phyloP scores from a whole-genome alignment of 2,797 vertebrate species.

The Trematomus bernacchii region DNA sequence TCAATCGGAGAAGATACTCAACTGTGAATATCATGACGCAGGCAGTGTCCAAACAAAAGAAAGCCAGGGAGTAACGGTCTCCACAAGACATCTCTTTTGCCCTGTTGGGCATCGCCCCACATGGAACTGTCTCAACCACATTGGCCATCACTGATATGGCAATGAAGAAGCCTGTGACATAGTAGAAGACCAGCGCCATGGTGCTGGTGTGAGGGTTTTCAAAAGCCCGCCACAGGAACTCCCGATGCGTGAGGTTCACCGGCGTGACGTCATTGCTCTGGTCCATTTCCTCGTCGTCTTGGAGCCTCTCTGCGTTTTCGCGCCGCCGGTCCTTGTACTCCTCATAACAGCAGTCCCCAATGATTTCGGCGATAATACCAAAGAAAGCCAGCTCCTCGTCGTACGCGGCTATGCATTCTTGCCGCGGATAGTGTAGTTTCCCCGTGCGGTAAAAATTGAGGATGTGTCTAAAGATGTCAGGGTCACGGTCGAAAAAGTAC shows the following conservation, averaged over 20 bases:
- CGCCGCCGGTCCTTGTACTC: slow-evolving; percentile 96
- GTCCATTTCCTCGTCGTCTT: slow-evolving; percentile 93
- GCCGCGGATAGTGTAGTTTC: slow-evolving; percentile 95
- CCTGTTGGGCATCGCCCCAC: slow-evolving; percentile 87
- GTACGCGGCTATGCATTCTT: slow-evolving; percentile 95
- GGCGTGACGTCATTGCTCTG: slow-evolving; percentile 85
- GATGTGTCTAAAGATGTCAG: slow-evolving; percentile 96
- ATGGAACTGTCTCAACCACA: slow-evolving; percentile 95
- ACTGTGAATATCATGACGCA: slow-evolving; percentile 98
- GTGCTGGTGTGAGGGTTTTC: slow-evolving; percentile 98
- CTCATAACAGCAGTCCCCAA: slow-evolving; percentile 97
- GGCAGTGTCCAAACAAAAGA: slow-evolving; percentile 96
- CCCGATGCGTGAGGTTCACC: slow-evolving; percentile 89
- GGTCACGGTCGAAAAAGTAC: slow-evolving; percentile 97
- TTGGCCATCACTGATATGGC: slow-evolving; percentile 96
- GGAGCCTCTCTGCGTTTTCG: slow-evolving; percentile 92
- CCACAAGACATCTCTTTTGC: slow-evolving; percentile 93
- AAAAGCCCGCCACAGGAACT: slow-evolving; percentile 96
- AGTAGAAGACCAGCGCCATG: slow-evolving; percentile 95
- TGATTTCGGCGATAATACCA: slow-evolving; percentile 95
- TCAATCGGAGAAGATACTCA: slow-evolving; percentile 92
- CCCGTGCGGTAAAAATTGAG: slow-evolving; percentile 97
- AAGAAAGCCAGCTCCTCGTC: slow-evolving; percentile 96
- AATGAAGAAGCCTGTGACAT: slow-evolving; percentile 97
- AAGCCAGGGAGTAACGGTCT: slow-evolving; percentile 94